phyloP scores from a whole-genome alignment of 2,888 invertebrate genomes.

The Antitype chi region DNA sequence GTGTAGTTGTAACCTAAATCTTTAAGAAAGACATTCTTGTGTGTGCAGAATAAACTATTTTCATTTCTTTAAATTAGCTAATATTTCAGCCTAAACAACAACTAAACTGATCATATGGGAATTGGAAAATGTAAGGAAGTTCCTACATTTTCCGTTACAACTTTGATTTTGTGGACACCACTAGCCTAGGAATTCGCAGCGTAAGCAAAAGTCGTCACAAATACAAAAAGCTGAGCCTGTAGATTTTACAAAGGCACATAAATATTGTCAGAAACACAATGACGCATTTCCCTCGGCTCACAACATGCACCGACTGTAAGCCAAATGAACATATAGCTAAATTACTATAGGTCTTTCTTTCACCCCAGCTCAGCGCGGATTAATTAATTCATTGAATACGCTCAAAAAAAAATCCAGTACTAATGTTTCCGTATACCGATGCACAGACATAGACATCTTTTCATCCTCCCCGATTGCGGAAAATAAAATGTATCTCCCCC shows the following conservation, averaged over 20 bases:
- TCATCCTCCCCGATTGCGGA: conserved; percentile 62
- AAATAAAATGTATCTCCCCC: conserved; percentile 65
- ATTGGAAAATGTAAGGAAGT: neutral
- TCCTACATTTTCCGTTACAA: neutral
- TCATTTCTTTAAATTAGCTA: neutral
- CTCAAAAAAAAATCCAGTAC: conserved; percentile 59
- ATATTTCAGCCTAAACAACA: neutral
- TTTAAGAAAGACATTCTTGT: neutral
- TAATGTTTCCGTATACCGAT: conserved; percentile 60
- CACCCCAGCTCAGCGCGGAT: conserved; percentile 49
- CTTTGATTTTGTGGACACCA: neutral
- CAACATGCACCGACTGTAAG: conserved; percentile 18
- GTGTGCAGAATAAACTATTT: neutral
- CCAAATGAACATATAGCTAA: conserved; percentile 6
- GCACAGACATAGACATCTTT: conserved; percentile 59
- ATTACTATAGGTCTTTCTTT: conserved; percentile 14
- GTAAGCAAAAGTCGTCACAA: neutral
- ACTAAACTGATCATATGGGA: neutral
- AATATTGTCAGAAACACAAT: conserved; percentile 50
- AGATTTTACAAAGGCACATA: conserved; percentile 26
- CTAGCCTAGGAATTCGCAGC: neutral
- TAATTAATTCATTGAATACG: conserved; percentile 63
- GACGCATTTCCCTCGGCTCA: conserved; percentile 36
- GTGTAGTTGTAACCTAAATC: neutral
- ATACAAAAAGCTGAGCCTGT: conserved; percentile 5